phyloP scores from a whole-genome alignment of 2,888 invertebrate genomes.

The Epinotia bilunana region DNA sequence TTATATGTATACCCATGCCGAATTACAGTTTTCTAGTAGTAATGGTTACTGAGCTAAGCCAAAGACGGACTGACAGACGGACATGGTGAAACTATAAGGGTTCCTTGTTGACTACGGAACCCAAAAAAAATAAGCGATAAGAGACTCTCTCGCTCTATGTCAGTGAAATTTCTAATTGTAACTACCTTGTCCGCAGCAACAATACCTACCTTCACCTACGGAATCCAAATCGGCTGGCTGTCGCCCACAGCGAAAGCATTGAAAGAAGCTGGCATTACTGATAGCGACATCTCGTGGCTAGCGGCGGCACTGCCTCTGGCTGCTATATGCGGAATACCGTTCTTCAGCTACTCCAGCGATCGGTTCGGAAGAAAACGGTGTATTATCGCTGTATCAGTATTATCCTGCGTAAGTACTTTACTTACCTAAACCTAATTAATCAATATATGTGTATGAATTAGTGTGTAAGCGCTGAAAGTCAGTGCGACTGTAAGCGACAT shows the following conservation, averaged over 20 bases:
- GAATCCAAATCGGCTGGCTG: constrained; percentile 81
- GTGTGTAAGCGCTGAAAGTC: too few relatives aligned
- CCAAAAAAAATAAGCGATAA: too few relatives aligned
- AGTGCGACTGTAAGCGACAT: neutral
- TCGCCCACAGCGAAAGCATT: constrained; percentile 78
- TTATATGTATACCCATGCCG: too few relatives aligned
- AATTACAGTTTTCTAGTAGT: too few relatives aligned
- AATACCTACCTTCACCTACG: constrained; percentile 79
- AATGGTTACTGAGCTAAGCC: too few relatives aligned
- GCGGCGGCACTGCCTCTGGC: constrained; percentile 80
- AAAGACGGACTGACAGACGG: too few relatives aligned
- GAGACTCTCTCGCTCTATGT: too few relatives aligned
- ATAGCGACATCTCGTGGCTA: constrained; percentile 76
- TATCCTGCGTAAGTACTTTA: constrained; percentile 75
- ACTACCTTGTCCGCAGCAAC: constrained; percentile 68
- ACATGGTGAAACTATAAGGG: too few relatives aligned
- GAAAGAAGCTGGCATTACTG: constrained; percentile 62
- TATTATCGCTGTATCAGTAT: constrained; percentile 77
- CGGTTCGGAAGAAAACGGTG: constrained; percentile 77
- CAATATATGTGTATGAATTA: too few relatives aligned
- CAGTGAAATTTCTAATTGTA: neutral
- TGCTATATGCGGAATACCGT: constrained; percentile 78
- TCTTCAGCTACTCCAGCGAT: constrained; percentile 79
- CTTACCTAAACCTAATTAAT: neutral
- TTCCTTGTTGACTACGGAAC: too few relatives aligned